Evolutionary conservation across 2,888 invertebrate genomes (phyloP).

Genomic region (Plebejus anna): DNA sequence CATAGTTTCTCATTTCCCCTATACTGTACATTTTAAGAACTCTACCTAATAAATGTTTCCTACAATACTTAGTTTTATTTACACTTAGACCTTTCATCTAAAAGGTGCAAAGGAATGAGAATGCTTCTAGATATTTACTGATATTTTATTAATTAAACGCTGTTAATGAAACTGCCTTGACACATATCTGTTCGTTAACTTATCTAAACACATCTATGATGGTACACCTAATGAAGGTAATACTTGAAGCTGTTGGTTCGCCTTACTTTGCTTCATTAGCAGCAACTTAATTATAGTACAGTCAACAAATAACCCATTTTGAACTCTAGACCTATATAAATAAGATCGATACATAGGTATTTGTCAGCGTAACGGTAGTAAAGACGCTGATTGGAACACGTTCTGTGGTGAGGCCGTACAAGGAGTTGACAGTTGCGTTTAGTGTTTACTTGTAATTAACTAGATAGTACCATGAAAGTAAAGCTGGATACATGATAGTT

Average conservation of each 20-base stretch:
- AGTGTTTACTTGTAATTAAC: background rate
- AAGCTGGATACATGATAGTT: background rate
- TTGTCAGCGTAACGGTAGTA: constrained; percentile 25
- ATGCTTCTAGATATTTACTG: background rate
- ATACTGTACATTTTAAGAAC: no score
- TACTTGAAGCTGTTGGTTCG: constrained; percentile 32
- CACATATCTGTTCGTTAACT: background rate
- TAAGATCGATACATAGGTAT: background rate
- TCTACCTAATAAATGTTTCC: no score
- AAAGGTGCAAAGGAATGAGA: background rate
- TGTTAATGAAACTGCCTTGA: constrained; percentile 1
- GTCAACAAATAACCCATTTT: background rate
- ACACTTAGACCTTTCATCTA: background rate
- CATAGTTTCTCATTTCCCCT: no score
- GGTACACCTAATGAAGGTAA: constrained; percentile 28
- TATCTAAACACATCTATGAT: constrained; percentile 9
- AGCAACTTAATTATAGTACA: constrained; percentile 34
- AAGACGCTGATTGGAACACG: constrained; percentile 60
- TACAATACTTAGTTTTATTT: no score
- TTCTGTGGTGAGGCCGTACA: constrained; percentile 33
- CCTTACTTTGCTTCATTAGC: constrained; percentile 36
- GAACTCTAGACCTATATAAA: background rate
- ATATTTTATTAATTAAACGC: background rate
- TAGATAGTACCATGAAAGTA: background rate
- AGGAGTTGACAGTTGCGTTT: constrained; percentile 16